Evolutionary conservation across 1,140 invertebrate genomes (phyloP).

Genomic region (Hylaeus anthracinus): DNA sequence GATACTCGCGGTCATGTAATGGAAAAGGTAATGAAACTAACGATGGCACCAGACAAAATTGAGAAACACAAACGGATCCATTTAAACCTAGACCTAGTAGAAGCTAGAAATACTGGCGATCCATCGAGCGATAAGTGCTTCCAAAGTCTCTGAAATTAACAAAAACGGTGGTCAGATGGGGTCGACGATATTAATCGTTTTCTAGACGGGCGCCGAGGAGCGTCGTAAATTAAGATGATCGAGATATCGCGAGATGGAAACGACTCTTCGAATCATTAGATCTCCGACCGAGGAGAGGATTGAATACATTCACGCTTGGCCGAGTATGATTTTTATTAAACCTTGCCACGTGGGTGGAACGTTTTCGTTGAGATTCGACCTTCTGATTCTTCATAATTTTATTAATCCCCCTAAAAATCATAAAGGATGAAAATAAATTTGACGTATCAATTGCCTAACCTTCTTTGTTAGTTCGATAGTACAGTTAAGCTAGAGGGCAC

Average conservation of each 20-base stretch:
- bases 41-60: too few species aligned
- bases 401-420: too few species aligned
- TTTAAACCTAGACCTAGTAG: not conserved
- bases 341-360: not conserved
- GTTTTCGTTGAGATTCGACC: not conserved
- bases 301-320: not conserved
- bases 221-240: slow-evolving; percentile 53
- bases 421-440: too few species aligned
- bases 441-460: too few species aligned
- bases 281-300: not conserved
- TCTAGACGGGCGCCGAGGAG: not conserved
- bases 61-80: too few species aligned
- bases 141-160: slow-evolving; percentile 27
- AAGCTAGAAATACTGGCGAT: not conserved
- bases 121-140: not conserved
- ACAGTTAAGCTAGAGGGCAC: too few species aligned
- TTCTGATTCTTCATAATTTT: not conserved
- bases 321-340: not conserved
- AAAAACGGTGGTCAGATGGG: slow-evolving; percentile 8
- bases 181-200: slow-evolving; percentile 37
- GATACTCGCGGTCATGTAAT: too few species aligned
- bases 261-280: slow-evolving; percentile 28
- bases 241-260: slow-evolving; percentile 34
- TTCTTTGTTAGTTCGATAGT: too few species aligned
- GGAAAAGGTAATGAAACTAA: too few species aligned